Conservation (phyloP, 1,140 invertebrate genomes). For the Conus ventricosus region DNA sequence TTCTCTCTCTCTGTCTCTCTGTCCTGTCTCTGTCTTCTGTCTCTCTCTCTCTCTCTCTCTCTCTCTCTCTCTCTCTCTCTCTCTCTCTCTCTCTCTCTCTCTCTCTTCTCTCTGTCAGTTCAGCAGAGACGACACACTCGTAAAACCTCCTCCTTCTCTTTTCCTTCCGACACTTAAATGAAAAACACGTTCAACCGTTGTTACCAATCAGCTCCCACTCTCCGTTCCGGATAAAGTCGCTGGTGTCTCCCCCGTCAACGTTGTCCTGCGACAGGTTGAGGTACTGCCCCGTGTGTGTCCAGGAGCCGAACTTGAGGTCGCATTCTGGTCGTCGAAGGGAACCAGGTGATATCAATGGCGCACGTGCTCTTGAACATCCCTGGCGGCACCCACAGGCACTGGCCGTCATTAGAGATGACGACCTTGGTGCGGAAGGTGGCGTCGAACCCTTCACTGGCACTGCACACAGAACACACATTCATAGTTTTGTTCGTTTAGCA, state of each 20-base stretch:
- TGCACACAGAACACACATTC: constrained; percentile 69
- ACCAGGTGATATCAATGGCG: constrained; percentile 99
- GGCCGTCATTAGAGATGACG: constrained; percentile 95
- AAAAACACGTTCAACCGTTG: no score
- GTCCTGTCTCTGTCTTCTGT: no score
- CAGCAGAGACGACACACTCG: no score
- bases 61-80: no score
- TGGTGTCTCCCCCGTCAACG: constrained; percentile 84
- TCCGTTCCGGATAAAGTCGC: constrained; percentile 93
- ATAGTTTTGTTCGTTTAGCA: no score
- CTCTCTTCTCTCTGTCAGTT: no score
- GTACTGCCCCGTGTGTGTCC: constrained; percentile 77
- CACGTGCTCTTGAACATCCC: constrained; percentile 99
- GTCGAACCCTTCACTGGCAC: constrained; percentile 99
- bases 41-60: no score
- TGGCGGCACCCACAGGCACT: constrained; percentile 96
- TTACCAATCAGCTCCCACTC: constrained; percentile 99
- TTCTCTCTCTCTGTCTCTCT: no score
- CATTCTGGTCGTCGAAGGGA: constrained; percentile 99
- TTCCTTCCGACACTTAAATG: no score
- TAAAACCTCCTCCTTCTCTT: no score
- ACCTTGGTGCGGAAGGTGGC: constrained; percentile 98
- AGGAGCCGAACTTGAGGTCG: constrained; percentile 85
- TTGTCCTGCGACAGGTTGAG: constrained; percentile 95
- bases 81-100: no score